phyloP scores from a whole-genome alignment of 2,113 vertebrate genomes.

The Tonatia bakeri region DNA sequence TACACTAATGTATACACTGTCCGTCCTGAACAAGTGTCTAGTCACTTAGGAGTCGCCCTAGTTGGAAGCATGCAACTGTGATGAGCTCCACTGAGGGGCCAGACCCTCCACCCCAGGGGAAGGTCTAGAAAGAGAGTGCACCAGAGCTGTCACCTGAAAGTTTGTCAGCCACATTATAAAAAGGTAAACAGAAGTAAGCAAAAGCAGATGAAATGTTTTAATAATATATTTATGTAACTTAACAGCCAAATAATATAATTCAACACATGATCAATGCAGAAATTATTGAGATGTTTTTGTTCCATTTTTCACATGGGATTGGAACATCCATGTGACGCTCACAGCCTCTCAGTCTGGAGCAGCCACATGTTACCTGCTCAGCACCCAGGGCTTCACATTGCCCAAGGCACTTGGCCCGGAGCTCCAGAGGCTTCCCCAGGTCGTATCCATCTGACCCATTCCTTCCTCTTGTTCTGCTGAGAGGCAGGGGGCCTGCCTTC shows the following conservation, averaged over 20 bases:
- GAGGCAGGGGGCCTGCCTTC: not conserved
- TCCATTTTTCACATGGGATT: not conserved
- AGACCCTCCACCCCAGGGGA: not conserved
- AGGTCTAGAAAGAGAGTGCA: not conserved
- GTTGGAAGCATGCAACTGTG: not conserved
- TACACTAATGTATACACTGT: not conserved
- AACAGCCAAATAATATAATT: not conserved
- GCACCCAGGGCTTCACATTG: not conserved
- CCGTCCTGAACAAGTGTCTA: not conserved
- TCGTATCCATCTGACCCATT: too few relatives aligned
- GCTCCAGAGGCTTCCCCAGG: not conserved
- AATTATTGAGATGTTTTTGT: not conserved
- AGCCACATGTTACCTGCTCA: not conserved
- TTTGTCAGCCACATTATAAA: not conserved
- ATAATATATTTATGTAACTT: not conserved
- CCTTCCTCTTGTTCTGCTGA: not conserved
- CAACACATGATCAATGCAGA: not conserved
- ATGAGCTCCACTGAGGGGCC: too few relatives aligned
- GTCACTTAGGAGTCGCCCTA: not conserved
- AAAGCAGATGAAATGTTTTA: not conserved
- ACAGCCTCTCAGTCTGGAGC: not conserved
- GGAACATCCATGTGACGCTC: not conserved
- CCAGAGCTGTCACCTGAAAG: not conserved
- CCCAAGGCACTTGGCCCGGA: not conserved
- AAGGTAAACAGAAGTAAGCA: not conserved